phyloP scores from a whole-genome alignment of 2,888 invertebrate species.

The Ochlodes sylvanus region DNA sequence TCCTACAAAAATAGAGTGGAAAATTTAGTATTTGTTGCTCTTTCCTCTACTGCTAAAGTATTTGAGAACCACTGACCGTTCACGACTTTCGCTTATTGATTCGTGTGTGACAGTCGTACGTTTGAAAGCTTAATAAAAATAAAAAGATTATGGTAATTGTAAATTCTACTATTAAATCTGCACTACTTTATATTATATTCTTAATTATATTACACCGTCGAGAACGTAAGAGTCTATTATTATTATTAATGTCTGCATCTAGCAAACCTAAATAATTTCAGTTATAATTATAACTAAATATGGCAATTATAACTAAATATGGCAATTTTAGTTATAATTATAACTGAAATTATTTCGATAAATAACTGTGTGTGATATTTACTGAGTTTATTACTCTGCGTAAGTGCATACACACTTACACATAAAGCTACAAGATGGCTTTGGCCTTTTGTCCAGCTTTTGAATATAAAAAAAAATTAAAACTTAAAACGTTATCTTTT shows the following conservation, averaged over 20 bases:
- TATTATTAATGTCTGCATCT: no score
- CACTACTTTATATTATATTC: not conserved
- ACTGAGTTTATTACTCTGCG: no score
- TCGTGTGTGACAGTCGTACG: not conserved
- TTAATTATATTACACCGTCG: not conserved
- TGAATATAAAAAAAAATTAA: no score
- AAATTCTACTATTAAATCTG: slow-evolving; percentile 5
- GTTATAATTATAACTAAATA: no score
- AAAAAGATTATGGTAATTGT: slow-evolving; percentile 40
- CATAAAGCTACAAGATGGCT: no score
- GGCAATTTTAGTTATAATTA: not conserved
- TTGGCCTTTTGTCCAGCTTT: no score
- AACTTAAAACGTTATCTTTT: no score
- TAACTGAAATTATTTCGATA: slow-evolving; percentile 17
- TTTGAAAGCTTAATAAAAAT: slow-evolving; percentile 36
- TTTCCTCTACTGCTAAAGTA: not conserved
- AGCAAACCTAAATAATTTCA: no score
- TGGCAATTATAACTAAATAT: no score
- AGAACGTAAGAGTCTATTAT: no score
- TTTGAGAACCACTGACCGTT: slow-evolving; percentile 9
- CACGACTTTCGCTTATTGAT: slow-evolving; percentile 16
- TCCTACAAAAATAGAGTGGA: no score
- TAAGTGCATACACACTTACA: no score
- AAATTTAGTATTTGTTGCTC: not conserved
- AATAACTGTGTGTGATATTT: slow-evolving; percentile 13